Percentiles rank a stretch among this genome's conserved stretches.
phyloP scores from a whole-genome alignment of 2,888 invertebrate species.

The Drosophila anceps region DNA sequence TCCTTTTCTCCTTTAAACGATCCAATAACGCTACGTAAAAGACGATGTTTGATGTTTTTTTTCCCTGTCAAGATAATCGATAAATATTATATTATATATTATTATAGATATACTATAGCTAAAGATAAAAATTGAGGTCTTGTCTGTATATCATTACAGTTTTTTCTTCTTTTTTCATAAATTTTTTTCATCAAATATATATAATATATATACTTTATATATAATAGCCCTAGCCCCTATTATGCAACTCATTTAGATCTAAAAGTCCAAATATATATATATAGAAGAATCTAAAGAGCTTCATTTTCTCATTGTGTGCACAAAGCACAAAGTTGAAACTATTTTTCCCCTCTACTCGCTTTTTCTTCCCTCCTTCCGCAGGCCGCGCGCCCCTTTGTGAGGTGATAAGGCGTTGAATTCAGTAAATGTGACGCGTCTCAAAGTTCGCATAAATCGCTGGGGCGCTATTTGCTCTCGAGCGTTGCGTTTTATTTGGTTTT shows the following conservation, averaged over 20 bases:
- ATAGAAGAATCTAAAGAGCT: neutral
- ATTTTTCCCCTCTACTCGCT: neutral
- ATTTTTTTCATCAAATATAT: neutral
- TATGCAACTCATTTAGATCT: neutral
- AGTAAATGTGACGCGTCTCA: slow-evolving; percentile 53
- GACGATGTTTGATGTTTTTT: no score
- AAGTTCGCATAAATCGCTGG: slow-evolving; percentile 70
- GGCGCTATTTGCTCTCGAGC: slow-evolving; percentile 60
- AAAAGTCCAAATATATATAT: neutral
- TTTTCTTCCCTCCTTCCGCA: neutral
- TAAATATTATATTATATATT: no score
- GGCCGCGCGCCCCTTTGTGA: neutral
- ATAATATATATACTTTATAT: no score
- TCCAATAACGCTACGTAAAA: no score
- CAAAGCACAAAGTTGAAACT: slow-evolving; percentile 12
- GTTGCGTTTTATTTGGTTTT: slow-evolving; percentile 74
- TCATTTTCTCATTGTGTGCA: neutral
- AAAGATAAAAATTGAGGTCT: no score
- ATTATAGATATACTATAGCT: no score
- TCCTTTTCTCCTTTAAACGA: no score
- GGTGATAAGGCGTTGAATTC: slow-evolving; percentile 47
- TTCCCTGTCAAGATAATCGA: no score
- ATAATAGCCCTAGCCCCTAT: neutral
- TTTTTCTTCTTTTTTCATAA: no score
- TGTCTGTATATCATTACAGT: no score